These are phyloP conservation scores for Lanistes nyassanus DNA, from an alignment of 1,140 invertebrate species.

Conservation along the genomic window DNA sequence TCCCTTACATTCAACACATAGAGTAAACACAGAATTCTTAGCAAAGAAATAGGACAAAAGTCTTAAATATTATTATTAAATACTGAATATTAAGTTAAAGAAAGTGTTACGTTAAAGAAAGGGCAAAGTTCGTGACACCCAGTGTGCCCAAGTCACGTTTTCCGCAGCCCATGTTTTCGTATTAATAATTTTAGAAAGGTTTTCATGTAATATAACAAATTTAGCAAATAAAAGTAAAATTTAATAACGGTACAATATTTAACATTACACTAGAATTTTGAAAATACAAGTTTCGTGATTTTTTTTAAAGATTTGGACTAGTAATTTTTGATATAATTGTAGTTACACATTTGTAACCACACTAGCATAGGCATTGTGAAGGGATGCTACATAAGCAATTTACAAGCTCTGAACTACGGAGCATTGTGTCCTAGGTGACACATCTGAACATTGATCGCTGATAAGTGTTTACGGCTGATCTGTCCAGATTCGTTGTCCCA, in stretches of 20 bases:
- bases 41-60: too few relatives aligned
- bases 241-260: neutral
- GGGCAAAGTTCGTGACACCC: too few relatives aligned
- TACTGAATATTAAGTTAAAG: too few relatives aligned
- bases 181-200: too few relatives aligned
- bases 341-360: neutral
- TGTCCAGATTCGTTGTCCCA: neutral
- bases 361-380: neutral
- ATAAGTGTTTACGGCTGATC: neutral
- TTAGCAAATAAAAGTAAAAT: too few relatives aligned
- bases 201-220: too few relatives aligned
- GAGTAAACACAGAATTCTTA: too few relatives aligned
- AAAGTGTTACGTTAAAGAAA: too few relatives aligned
- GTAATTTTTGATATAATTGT: neutral
- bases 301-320: neutral
- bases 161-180: too few relatives aligned
- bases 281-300: neutral
- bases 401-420: neutral
- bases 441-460: slow-evolving; percentile 4
- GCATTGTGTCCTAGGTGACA: slow-evolving; percentile 8
- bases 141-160: too few relatives aligned
- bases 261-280: neutral
- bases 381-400: neutral
- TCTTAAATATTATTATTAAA: too few relatives aligned
- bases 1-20: too few relatives aligned